These are phyloP conservation scores for Sitta carolinensis DNA, from an alignment of 2,797 vertebrate genomes.

Conservation along the genomic window DNA sequence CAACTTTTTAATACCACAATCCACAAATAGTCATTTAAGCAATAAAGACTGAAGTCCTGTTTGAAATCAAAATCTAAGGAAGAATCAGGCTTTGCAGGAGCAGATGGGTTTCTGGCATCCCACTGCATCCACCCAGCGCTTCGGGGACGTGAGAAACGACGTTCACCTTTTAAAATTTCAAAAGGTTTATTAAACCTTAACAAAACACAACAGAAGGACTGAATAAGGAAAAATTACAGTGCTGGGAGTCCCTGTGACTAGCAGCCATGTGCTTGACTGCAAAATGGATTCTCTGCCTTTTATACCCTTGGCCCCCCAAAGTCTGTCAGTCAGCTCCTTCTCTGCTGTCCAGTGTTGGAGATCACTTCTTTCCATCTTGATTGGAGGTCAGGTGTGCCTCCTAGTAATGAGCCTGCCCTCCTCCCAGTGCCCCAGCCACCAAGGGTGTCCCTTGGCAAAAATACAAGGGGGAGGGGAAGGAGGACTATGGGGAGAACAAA, in stretches of 20 bases:
- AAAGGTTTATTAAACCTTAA: neutral
- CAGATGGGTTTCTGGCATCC: constrained; percentile 4
- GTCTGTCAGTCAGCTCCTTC: neutral
- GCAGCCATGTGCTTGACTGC: neutral
- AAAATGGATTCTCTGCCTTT: neutral
- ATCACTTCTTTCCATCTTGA: neutral
- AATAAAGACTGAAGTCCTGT: neutral
- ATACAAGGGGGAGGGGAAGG: neutral
- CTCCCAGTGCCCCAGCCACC: neutral
- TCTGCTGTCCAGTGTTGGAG: neutral
- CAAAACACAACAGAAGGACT: neutral
- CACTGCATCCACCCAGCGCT: neutral
- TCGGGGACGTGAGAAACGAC: neutral
- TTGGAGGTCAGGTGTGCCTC: neutral
- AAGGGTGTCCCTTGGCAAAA: neutral
- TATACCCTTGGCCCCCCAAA: neutral
- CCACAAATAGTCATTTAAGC: neutral
- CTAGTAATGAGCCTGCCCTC: neutral
- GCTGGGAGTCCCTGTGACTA: neutral
- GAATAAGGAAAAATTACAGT: neutral
- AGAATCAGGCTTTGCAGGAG: neutral
- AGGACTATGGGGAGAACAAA: neutral
- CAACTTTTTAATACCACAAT: neutral
- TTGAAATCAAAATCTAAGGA: neutral
- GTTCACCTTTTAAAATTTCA: neutral